These are phyloP conservation scores for Peromyscus eremicus DNA, from an alignment of 2,797 vertebrate species.

Conservation along the genomic window DNA sequence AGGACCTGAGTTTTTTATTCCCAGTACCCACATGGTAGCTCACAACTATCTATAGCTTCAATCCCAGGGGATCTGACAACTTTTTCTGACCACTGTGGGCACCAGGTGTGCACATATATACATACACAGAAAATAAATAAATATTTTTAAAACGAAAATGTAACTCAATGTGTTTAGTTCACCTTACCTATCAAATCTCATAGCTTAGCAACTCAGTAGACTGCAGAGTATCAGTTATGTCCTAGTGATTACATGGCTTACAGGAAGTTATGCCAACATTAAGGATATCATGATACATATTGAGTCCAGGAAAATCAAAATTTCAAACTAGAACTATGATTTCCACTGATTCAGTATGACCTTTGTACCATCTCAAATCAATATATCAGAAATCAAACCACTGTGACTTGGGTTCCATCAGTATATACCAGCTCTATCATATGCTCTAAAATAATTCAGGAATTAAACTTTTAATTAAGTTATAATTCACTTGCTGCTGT, in stretches of 20 bases:
- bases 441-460: background rate
- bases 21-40: background rate
- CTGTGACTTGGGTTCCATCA: background rate
- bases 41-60: background rate
- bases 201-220: background rate
- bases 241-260: background rate
- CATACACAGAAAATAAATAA: background rate
- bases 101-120: background rate
- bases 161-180: background rate
- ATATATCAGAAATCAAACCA: background rate
- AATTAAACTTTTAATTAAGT: constrained; percentile 45
- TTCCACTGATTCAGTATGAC: background rate
- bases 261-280: background rate
- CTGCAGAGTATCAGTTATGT: background rate
- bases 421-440: background rate
- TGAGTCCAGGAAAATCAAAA: background rate
- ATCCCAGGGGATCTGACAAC: background rate
- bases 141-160: background rate
- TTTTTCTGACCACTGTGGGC: background rate
- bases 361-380: background rate
- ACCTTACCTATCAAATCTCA: background rate
- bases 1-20: background rate
- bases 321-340: background rate
- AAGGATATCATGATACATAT: background rate
- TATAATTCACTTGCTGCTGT: constrained; percentile 32